phyloP scores from a whole-genome alignment of 2,888 invertebrate species.

The Thysanoteuthis rhombus region DNA sequence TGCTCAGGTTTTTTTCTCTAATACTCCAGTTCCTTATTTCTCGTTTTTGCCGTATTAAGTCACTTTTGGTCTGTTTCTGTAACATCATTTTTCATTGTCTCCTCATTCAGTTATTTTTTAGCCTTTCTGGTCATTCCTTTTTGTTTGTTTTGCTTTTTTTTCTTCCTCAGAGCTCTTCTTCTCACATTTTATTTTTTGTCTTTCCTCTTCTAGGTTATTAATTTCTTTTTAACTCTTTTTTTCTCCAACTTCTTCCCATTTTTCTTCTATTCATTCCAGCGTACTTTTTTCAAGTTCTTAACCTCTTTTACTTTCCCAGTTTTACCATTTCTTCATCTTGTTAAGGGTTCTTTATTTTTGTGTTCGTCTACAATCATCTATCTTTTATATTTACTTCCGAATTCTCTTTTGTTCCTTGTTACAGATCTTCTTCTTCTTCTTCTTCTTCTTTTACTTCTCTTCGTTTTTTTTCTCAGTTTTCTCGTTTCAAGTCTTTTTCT shows the following conservation, averaged over 20 bases:
- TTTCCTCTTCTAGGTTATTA: background rate
- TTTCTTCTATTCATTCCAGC: fast-evolving
- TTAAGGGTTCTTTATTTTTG: background rate
- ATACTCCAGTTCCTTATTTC: no score
- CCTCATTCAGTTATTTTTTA: background rate
- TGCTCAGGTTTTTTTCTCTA: no score
- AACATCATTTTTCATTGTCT: no score
- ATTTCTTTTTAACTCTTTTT: background rate
- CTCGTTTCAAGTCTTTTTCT: no score
- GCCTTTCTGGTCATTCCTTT: background rate
- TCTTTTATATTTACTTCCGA: background rate
- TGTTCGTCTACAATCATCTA: background rate
- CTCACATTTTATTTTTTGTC: background rate
- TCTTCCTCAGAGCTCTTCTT: background rate
- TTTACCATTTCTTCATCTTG: background rate
- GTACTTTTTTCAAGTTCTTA: background rate
- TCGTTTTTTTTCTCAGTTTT: background rate
- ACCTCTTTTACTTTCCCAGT: background rate
- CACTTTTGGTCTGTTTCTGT: no score
- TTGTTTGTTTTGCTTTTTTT: background rate
- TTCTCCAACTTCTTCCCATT: background rate
- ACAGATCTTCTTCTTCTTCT: background rate
- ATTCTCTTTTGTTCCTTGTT: background rate
- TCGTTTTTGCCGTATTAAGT: no score
- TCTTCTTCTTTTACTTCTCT: background rate